Evolutionary conservation across 2,113 vertebrate genomes (phyloP), one percentile per base, ranked within the genome.

Genomic region (Mellivora capensis): DNA sequence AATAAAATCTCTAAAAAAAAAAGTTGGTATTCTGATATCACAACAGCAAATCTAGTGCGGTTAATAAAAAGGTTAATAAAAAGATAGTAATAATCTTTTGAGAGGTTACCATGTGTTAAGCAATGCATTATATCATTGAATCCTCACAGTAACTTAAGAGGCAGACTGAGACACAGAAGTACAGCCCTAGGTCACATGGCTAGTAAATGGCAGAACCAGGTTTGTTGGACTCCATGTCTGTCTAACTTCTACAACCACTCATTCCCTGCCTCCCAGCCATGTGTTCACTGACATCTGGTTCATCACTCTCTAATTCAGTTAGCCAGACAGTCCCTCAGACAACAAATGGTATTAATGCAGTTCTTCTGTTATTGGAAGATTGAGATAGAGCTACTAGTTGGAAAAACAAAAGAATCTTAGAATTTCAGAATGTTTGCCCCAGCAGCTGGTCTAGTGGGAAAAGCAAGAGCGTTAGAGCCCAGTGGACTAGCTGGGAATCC

Each of bases 341-440:
- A 90, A 61, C 72, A n/a, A 88, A n/a, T 61, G 44, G 21, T 13
- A 82, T 77, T 61, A 88, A 64, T 64, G 91, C 9, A 90, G 34
- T 84, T 49, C 89, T 69, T 97, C 87, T 93, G 86, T 87, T 79
- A 61, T 29, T 95, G 80, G 72, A 91, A 87, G 49, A 89, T 13
- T 90, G 88, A 83, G 44, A 82, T n/a, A 91, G 89, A 93, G 44
- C 61, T 57, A 95, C 61, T 47, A 94, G 47, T n/a, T 81, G 90
- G 49, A 74, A 96, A 12, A 89, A 89, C 27, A 90, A 94, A 97
- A 74, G 52, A 82, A 72, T 91, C 69, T 94, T 57, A 91, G 64
- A 91, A 84, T 91, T 34, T 57, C 14, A 67, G 86, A 85, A 29
- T 27, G 37, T 91, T 86, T 82, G 44, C 25, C 79, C 84, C 49